Base-by-base conservation (phyloP, 2,888 invertebrate genomes). In the Euzophera pinguis region DNA sequence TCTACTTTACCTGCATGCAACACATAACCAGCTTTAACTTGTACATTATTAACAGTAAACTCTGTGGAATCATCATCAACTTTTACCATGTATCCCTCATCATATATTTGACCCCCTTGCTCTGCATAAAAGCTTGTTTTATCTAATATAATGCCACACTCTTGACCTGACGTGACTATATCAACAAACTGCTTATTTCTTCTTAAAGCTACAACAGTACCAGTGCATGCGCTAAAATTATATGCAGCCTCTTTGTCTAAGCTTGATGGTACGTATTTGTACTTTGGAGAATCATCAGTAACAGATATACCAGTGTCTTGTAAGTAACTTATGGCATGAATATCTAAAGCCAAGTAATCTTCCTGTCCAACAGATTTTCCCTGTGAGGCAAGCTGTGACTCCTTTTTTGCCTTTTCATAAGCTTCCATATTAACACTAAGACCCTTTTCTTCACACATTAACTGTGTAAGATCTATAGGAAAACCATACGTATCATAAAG, bases 401-500 rank as follows among this genome's bases (percentile, higher is more conserved):
- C 93, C 76, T 96, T 97, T 78, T 96, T 98, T 14, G 97, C 94
- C 67, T 95, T 95, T 83, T 99, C 99, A 81, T 98, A 99, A n/a
- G 91, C 94, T 27, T 84, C 90, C 95, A 97, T 95, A 78, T 99
- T 97, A 59, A 99, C 95, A 52, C 85, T 81, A 4, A 99, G 90
- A 0, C 95, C 96, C 71, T 95, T 97, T 87, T 99, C 99, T 90
- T 99, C 99, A 47, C 96, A 96, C 99, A 99, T 99, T 32, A 99
- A 90, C 69, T 96, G 95, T 0, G 99, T 99, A 59, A 99, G 92
- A 91, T 99, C 99, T 51, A 99, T 93, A 0, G 99, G 99, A 78
- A 99, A 99, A 13, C 99, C 99, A 77, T 99, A 99, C 0, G 99
- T 99, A 75, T 99, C 99, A 82, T 99, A 99, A 53, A 99, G 90